Conservation (phyloP, 2,797 vertebrate genomes). For the Anabacerthia variegaticeps region DNA sequence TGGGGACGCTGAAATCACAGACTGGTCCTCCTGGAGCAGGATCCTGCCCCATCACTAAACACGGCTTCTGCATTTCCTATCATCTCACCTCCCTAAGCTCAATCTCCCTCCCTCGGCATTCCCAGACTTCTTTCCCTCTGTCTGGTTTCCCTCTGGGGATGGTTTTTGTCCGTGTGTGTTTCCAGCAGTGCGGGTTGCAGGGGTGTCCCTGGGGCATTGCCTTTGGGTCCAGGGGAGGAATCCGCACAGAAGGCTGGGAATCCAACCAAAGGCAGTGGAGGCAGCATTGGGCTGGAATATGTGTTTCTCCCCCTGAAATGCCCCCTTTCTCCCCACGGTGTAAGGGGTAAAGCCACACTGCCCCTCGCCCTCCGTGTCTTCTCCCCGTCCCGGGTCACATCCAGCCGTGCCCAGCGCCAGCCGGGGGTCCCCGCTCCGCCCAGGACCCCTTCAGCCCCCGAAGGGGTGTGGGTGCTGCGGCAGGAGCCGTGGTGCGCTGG, state of each 20-base stretch:
- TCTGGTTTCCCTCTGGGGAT: not conserved
- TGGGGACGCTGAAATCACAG: not conserved
- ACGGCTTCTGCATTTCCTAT: not conserved
- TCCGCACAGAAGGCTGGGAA: not conserved
- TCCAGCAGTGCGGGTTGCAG: not conserved
- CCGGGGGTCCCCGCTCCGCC: not conserved
- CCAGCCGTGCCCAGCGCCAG: not conserved
- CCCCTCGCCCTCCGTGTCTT: not conserved
- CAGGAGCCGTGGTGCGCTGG: not conserved
- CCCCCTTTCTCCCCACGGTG: not conserved
- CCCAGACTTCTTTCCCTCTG: not conserved
- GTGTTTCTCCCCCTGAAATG: not conserved
- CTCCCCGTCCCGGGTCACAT: not conserved
- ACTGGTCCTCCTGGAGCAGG: not conserved
- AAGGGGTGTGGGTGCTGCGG: accelerated
- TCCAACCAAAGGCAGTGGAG: not conserved
- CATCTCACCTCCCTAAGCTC: not conserved
- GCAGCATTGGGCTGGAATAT: accelerated
- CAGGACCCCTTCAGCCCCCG: too few species aligned
- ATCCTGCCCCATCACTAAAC: not conserved
- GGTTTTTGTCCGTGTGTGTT: not conserved
- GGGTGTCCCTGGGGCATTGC: not conserved
- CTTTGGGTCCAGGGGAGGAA: not conserved
- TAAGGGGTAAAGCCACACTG: not conserved
- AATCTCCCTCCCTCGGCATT: not conserved